Evolutionary conservation across 2,888 invertebrate genomes (phyloP).

Genomic region (Stomorhina lunata): DNA sequence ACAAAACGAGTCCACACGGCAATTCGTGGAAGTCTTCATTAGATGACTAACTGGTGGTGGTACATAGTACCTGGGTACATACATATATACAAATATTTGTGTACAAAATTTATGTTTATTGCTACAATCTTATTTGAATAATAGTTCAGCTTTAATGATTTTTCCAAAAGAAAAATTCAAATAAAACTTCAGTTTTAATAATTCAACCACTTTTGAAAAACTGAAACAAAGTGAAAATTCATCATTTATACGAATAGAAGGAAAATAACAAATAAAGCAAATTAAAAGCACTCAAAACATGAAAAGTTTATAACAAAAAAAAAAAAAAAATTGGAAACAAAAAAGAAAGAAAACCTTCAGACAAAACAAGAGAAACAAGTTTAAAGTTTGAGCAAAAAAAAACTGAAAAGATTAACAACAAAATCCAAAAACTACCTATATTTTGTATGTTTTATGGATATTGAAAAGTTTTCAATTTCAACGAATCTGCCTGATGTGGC

Average conservation of each 20-base stretch:
- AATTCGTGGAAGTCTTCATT: background rate
- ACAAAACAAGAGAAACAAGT: slow-evolving; percentile 67
- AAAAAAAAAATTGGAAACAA: background rate
- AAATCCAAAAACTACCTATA: background rate
- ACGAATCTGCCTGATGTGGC: too few relatives aligned
- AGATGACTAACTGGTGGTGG: background rate
- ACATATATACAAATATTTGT: background rate
- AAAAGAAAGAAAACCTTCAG: slow-evolving; percentile 36
- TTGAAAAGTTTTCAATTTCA: slow-evolving; percentile 17
- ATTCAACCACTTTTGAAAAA: slow-evolving; percentile 46
- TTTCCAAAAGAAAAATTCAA: slow-evolving; percentile 22
- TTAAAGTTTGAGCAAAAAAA: slow-evolving; percentile 58
- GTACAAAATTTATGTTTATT: background rate
- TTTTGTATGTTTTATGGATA: too few relatives aligned
- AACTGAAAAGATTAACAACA: slow-evolving; percentile 1
- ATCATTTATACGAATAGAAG: slow-evolving; percentile 43
- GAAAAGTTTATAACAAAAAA: slow-evolving; percentile 45
- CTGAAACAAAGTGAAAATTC: slow-evolving; percentile 12
- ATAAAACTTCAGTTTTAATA: slow-evolving; percentile 23
- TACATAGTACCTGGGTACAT: too few relatives aligned
- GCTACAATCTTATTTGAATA: slow-evolving; percentile 40
- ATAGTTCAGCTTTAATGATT: slow-evolving; percentile 58
- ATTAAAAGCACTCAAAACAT: slow-evolving; percentile 50
- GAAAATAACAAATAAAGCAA: slow-evolving; percentile 41
- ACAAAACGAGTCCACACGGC: slow-evolving; percentile 30